These are phyloP conservation scores for Scolopax mira DNA, from an alignment of 2,113 vertebrate species.

Conservation along the genomic window DNA sequence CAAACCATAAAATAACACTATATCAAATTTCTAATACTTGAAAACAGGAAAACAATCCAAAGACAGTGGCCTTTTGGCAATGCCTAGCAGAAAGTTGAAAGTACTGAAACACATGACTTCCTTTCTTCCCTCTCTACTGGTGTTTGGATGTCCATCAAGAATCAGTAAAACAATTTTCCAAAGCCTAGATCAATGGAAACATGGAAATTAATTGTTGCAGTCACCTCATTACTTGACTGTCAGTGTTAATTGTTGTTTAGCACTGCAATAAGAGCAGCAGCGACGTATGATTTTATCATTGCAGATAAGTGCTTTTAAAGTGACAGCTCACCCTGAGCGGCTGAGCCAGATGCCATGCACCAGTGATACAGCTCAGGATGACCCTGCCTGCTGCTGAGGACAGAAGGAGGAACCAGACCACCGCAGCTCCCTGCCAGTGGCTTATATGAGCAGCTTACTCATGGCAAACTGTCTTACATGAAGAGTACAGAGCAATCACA, in stretches of 20 bases:
- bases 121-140: neutral
- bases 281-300: neutral
- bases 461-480: neutral
- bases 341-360: neutral
- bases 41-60: neutral
- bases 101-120: neutral
- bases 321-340: rapidly evolving
- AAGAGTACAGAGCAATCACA: neutral
- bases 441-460: neutral
- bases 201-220: constrained; percentile 47
- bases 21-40: constrained; percentile 1
- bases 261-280: neutral
- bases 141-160: neutral
- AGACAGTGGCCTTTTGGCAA: neutral
- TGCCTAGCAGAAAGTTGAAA: neutral
- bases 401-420: neutral
- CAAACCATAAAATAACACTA: constrained; percentile 22
- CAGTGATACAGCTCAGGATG: rapidly evolving
- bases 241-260: constrained; percentile 18
- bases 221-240: constrained; percentile 33
- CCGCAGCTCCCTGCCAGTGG: neutral
- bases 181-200: neutral
- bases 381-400: neutral
- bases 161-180: neutral
- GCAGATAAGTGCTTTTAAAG: neutral